Base-by-base conservation (phyloP, 2,797 vertebrate genomes). In the Diceros bicornis region DNA sequence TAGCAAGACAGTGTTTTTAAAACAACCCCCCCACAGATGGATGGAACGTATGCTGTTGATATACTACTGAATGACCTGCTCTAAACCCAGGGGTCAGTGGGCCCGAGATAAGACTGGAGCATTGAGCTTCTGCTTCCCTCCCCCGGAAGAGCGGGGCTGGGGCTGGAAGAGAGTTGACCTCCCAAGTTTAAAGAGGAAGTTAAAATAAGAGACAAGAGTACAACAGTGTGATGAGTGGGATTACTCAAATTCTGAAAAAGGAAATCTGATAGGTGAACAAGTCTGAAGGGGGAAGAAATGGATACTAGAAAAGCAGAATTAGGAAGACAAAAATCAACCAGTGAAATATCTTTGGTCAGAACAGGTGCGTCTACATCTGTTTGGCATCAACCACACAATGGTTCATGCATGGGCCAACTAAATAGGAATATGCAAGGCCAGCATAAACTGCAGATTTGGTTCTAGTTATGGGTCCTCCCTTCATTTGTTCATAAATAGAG, bases 141-240 rank as follows among this genome's bases (percentile, higher is more conserved):
- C 4, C 79, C 66, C 14, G 12, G 23, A 57, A 44, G 44, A 72
- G 61, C 74, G 29, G 7, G 21, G 23, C 12, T 55, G 59, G 21
- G 37, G 23, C 71, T 69, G 16, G n/a, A 69, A 83, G 27, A 82
- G 32, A 66, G 32, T 47, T 89, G 78, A 55, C 21, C 13, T 82
- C n/a, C 11, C 3, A 47, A 34, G 14, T 74, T 41, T 81, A 4
- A 12, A 81, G 34, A 85, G 89, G 47, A 91, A 89, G 72, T 75
- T 86, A 82, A 89, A 94, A 81, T 77, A 71, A 89, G 61, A 93
- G 44, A 95, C 93, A 81, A 75, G 61, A 94, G 4, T 75, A 44
- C 64, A 93, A 41, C 17, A 64, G 25, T 78, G 61, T 79, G 21
- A 17, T 37, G 12, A 64, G 47, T 91, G 41, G 27, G 37, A 37